Evolutionary conservation across 2,888 invertebrate genomes (phyloP), one percentile per base, ranked within the genome.

Genomic region (Pandemis heparana): DNA sequence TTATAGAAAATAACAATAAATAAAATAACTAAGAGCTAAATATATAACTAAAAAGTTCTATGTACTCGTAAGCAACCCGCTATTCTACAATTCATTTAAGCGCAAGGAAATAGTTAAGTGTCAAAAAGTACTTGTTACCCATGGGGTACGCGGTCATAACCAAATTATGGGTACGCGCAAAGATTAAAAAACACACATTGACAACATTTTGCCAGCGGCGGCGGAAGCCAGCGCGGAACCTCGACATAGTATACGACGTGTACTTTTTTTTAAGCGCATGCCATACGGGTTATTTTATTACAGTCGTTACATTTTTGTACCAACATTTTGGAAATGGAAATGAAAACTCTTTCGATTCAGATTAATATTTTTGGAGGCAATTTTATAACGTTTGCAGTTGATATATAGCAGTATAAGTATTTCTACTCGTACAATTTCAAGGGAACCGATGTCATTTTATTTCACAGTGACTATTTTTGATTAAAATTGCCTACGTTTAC

Each of bases 191-290:
- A 48, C 8, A 59, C 43, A 70, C 60, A 70, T 65, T 70, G 74
- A 65, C 61, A 70, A 65, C 70, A 70, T 74, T 74, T 74, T 18
- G 64, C 69, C 32, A 46, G 46, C 63, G 63, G 61, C 23, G 67
- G n/a, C 74, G 70, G 74, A 74, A 74, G 43, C 65, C 41, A 6
- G 60, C 43, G 16, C 74, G 74, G 64, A 65, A 53, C 51, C 59
- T 63, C 23, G 46, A 41, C 69, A 23, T 73, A 23, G 67, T 68
- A 63, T 68, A 67, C 72, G 56, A 46, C 56, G 62, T 51, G 68
- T 63, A 73, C 56, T 69, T 73, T 71, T 71, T 73, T 73, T 73
- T 53, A 68, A 73, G 64, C 68, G 69, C 64, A 9, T 60, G 60
- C 64, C 64, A 69, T 64, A 69, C 51, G 73, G 48, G 41, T 46